A percentile compares a stretch with the other conserved stretches of the same genome.
These are phyloP conservation scores for Stenoptilia bipunctidactyla DNA, from an alignment of 2,888 invertebrate species.

Conservation along the genomic window DNA sequence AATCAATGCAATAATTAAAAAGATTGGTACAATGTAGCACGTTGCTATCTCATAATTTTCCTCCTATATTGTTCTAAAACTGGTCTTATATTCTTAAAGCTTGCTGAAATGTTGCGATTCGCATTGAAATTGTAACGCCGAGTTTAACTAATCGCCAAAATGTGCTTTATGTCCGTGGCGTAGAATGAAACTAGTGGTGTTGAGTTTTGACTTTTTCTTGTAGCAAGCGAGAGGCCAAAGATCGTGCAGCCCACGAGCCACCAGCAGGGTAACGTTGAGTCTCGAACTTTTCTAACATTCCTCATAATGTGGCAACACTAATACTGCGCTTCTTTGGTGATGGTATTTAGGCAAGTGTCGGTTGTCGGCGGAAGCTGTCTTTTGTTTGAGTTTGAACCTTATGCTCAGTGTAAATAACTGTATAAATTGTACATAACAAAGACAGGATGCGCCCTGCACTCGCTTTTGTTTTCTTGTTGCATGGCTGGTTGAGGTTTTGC, in stretches of 20 bases:
- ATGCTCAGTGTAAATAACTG: constrained; percentile 23
- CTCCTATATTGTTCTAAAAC: background rate
- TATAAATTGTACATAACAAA: constrained; percentile 18
- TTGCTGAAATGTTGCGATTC: too few species aligned
- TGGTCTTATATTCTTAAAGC: too few species aligned
- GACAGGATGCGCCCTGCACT: constrained; percentile 38
- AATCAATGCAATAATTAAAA: too few species aligned
- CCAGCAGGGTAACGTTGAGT: constrained; percentile 62
- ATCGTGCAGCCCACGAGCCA: constrained; percentile 48
- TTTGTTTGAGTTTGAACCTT: constrained; percentile 18
- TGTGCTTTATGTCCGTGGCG: constrained; percentile 22
- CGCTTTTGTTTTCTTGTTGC: constrained; percentile 17
- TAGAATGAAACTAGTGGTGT: constrained; percentile 48
- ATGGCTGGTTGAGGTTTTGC: constrained; percentile 18
- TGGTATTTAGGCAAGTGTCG: constrained; percentile 51
- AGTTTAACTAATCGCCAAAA: constrained; percentile 3
- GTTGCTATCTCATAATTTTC: background rate
- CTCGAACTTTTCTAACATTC: constrained; percentile 37
- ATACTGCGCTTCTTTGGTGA: constrained; percentile 43
- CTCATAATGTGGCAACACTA: constrained; percentile 23
- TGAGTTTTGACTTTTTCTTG: constrained; percentile 64
- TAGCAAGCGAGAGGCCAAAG: constrained; percentile 56
- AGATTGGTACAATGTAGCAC: too few species aligned
- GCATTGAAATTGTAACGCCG: too few species aligned
- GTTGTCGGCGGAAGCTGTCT: constrained; percentile 44